These are phyloP conservation scores for Clinocottus analis DNA, from an alignment of 2,113 vertebrate genomes.

Conservation along the genomic window DNA sequence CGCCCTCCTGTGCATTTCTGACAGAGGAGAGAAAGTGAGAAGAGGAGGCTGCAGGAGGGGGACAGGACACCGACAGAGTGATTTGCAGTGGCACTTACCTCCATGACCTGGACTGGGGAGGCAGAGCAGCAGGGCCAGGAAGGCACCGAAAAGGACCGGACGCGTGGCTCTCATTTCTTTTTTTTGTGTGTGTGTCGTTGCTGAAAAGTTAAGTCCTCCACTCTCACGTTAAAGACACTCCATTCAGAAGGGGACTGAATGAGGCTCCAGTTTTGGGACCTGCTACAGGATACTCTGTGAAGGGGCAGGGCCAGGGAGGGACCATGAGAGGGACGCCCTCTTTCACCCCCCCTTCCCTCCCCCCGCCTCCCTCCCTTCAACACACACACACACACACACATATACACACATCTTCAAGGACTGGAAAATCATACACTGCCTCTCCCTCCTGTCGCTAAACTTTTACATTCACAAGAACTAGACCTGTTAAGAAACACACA, in stretches of 20 bases:
- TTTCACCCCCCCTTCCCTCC: slow-evolving; percentile 32
- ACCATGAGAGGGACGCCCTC: slow-evolving; percentile 65
- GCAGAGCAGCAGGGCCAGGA: slow-evolving; percentile 75
- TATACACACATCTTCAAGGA: slow-evolving; percentile 12
- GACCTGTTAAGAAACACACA: not conserved
- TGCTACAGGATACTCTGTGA: slow-evolving; percentile 73
- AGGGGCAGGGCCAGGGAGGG: slow-evolving; percentile 78
- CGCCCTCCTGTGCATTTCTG: slow-evolving; percentile 34
- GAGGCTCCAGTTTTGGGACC: slow-evolving; percentile 78
- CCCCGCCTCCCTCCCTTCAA: slow-evolving; percentile 15
- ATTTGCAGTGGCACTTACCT: slow-evolving; percentile 76
- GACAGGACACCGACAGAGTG: slow-evolving; percentile 32
- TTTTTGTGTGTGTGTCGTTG: too few relatives aligned
- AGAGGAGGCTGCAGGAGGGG: not conserved
- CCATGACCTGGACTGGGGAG: slow-evolving; percentile 64
- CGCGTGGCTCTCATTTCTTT: slow-evolving; percentile 69
- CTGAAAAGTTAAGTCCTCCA: slow-evolving; percentile 75
- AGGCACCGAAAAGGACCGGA: slow-evolving; percentile 45
- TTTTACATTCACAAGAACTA: slow-evolving; percentile 31
- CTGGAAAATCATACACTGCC: slow-evolving; percentile 49
- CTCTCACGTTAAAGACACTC: slow-evolving; percentile 69
- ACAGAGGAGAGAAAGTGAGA: slow-evolving; percentile 17
- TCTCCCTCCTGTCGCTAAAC: slow-evolving; percentile 28
- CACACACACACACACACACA: slow-evolving; percentile 9
- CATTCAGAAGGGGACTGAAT: slow-evolving; percentile 81